phyloP scores from a whole-genome alignment of 1,140 invertebrate species.

The Nasonia giraulti region DNA sequence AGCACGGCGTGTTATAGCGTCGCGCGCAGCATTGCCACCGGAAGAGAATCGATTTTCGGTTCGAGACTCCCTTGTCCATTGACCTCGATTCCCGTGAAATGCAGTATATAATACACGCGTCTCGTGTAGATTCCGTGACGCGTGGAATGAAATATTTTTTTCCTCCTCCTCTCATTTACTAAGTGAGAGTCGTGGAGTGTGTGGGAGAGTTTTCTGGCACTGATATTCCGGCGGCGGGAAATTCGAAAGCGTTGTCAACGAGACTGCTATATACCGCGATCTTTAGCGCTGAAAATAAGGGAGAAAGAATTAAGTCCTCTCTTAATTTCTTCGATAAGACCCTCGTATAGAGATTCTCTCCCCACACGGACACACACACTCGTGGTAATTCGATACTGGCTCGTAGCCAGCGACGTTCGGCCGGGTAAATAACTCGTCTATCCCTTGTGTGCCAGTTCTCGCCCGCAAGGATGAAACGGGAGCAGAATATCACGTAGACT shows the following conservation, averaged over 20 bases:
- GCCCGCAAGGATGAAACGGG: neutral
- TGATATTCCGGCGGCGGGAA: no score
- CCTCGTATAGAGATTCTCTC: neutral
- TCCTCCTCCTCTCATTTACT: neutral
- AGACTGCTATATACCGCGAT: no score
- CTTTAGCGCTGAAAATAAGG: neutral
- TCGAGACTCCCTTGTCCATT: slow-evolving; percentile 47
- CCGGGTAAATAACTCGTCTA: slow-evolving; percentile 54
- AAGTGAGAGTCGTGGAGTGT: no score
- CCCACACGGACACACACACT: neutral
- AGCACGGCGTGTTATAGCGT: neutral
- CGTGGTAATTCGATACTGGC: slow-evolving; percentile 64
- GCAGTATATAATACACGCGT: neutral
- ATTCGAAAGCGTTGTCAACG: no score
- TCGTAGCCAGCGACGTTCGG: slow-evolving; percentile 55
- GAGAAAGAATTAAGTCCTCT: neutral
- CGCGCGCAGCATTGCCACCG: slow-evolving; percentile 27
- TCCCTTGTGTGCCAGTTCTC: slow-evolving; percentile 14
- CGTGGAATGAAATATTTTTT: no score
- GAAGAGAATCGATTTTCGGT: slow-evolving; percentile 50
- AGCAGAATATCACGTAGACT: neutral
- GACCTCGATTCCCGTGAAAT: slow-evolving; percentile 48
- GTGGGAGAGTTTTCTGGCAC: no score
- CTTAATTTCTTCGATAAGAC: neutral
- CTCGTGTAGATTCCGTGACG: neutral